A percentile compares a stretch with the other conserved stretches of the same genome.
phyloP scores from a whole-genome alignment of 2,888 invertebrate genomes.

The Melinaea menophilus region DNA sequence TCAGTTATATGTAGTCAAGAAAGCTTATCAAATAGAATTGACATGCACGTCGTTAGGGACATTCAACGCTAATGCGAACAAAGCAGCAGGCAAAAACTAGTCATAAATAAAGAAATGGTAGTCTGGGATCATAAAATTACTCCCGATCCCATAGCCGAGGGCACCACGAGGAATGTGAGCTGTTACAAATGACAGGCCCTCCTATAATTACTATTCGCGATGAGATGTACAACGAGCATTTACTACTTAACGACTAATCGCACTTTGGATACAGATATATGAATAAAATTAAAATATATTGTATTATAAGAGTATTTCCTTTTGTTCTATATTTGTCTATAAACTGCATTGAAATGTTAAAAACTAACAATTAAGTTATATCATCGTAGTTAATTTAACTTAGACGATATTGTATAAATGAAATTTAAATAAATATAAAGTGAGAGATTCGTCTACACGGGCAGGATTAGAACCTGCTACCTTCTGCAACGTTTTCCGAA shows the following conservation, averaged over 20 bases:
- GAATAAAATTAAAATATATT: not conserved
- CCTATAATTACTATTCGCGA: conserved; percentile 29
- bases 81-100: conserved; percentile 5
- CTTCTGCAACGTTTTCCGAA: too few relatives aligned
- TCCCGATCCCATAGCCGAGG: conserved; percentile 26
- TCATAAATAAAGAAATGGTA: conserved; percentile 4
- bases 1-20: too few relatives aligned
- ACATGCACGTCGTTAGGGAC: conserved; percentile 1
- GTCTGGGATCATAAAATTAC: conserved; percentile 24
- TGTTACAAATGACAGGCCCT: conserved; percentile 32
- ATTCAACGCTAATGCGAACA: conserved; percentile 3
- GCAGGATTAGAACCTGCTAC: too few relatives aligned
- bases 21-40: not conserved
- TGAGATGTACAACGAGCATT: conserved; percentile 24
- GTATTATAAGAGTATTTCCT: too few relatives aligned
- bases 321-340: too few relatives aligned
- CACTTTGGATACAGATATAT: conserved; percentile 11
- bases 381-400: too few relatives aligned
- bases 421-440: too few relatives aligned
- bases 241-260: conserved; percentile 24
- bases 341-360: too few relatives aligned
- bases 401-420: too few relatives aligned
- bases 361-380: too few relatives aligned
- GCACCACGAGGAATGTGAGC: conserved; percentile 25
- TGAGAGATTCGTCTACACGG: too few relatives aligned